phyloP scores from a whole-genome alignment of 2,113 vertebrate species.

The Rhagologus leucostigma region DNA sequence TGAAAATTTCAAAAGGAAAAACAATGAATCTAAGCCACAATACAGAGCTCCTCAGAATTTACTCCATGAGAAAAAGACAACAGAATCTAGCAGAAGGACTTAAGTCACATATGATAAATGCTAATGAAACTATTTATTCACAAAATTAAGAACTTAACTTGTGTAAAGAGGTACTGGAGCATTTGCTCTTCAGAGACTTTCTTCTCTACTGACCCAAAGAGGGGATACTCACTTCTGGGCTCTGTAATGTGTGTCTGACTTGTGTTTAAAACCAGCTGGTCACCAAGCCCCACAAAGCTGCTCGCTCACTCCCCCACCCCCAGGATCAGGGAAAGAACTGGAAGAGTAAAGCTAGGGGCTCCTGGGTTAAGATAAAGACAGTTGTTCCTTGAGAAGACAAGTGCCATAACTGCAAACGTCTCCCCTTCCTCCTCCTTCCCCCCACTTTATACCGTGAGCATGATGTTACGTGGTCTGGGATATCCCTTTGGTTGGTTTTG shows the following conservation, averaged over 20 bases:
- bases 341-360: background rate
- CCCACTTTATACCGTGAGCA: background rate
- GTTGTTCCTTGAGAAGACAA: background rate
- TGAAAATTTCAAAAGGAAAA: constrained; percentile 54
- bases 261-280: background rate
- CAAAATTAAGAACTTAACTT: background rate
- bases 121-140: background rate
- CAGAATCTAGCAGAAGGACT: background rate
- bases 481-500: background rate
- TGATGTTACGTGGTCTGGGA: background rate
- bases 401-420: background rate
- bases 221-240: background rate
- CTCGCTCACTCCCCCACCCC: background rate
- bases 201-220: background rate
- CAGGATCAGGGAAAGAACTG: background rate
- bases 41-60: background rate
- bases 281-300: accelerated
- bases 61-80: background rate
- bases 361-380: background rate
- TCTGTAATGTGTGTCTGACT: background rate
- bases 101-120: background rate
- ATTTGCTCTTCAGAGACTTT: background rate
- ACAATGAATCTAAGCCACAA: background rate
- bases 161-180: background rate
- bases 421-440: background rate